A percentile compares a stretch with the other conserved stretches of the same genome.
Conservation (phyloP, 2,113 vertebrate species). For the Hymenochirus boettgeri region DNA sequence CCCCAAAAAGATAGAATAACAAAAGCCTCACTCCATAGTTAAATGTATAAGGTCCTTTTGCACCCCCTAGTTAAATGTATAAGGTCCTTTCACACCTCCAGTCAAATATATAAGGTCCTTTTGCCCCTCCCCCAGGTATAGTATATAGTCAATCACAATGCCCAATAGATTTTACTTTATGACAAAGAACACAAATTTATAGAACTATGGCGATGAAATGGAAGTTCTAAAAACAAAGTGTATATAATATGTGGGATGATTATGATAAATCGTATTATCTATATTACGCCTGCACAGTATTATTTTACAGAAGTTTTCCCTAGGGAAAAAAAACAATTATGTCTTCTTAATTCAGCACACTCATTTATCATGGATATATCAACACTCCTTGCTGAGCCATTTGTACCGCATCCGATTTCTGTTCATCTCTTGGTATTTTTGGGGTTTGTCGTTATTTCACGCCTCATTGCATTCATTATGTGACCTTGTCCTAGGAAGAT, state of each 20-base stretch:
- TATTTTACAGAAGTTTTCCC: conserved; percentile 17
- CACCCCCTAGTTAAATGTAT: too few species aligned
- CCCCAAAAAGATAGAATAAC: too few species aligned
- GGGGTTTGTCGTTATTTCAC: conserved; percentile 40
- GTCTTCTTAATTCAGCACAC: conserved; percentile 30
- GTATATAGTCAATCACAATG: too few species aligned
- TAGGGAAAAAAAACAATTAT: conserved; percentile 36
- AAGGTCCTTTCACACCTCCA: too few species aligned
- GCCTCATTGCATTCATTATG: conserved; percentile 37
- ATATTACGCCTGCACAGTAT: conserved; percentile 11
- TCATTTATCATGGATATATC: conserved; percentile 37
- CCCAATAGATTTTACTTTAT: too few species aligned
- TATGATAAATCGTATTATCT: conserved; percentile 4
- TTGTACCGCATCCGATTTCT: background rate
- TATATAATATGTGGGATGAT: background rate
- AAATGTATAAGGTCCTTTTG: too few species aligned
- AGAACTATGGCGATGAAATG: too few species aligned
- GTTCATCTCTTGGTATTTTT: conserved; percentile 36
- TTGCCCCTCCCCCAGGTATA: too few species aligned
- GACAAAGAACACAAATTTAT: too few species aligned
- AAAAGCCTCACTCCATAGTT: too few species aligned
- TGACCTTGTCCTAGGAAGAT: conserved; percentile 44
- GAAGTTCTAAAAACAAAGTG: background rate
- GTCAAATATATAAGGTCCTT: too few species aligned
- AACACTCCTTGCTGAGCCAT: conserved; percentile 21